A percentile compares a stretch with the other conserved stretches of the same genome.
Evolutionary conservation across 2,113 vertebrate species (phyloP).

Genomic region (Mormoops blainvillei): DNA sequence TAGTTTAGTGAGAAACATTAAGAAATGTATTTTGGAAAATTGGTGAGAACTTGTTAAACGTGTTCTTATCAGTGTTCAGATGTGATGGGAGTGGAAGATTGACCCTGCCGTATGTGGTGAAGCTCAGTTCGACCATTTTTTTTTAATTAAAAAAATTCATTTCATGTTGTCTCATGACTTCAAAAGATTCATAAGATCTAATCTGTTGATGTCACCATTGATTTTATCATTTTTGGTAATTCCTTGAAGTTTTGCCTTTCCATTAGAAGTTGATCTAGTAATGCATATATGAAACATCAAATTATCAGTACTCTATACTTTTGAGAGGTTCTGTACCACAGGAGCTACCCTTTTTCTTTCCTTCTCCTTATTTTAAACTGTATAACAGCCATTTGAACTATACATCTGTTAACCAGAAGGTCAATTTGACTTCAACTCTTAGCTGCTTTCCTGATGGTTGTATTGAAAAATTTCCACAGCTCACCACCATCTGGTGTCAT

Average conservation of each 20-base stretch:
- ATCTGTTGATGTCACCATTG: not conserved
- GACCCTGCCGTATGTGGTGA: not conserved
- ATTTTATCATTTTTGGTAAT: not conserved
- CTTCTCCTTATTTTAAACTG: not conserved
- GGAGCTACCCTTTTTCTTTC: not conserved
- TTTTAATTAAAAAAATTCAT: not conserved
- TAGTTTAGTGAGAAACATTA: not conserved
- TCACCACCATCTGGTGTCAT: not conserved
- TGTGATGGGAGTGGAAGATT: not conserved
- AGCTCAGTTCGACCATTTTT: not conserved
- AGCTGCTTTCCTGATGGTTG: not conserved
- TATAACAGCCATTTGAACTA: not conserved
- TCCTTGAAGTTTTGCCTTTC: not conserved
- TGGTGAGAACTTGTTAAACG: not conserved
- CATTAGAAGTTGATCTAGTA: not conserved
- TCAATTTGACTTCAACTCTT: not conserved
- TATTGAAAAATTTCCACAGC: not conserved
- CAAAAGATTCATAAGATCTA: not conserved
- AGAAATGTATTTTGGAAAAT: not conserved
- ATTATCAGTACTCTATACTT: not conserved
- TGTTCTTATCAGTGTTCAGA: not conserved
- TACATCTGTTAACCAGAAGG: slow-evolving; percentile 25
- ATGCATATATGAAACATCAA: not conserved
- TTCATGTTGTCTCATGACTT: not conserved
- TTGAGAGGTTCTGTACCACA: not conserved